Conservation (phyloP, 2,797 vertebrate genomes). For the Kryptopterus vitreolus region DNA sequence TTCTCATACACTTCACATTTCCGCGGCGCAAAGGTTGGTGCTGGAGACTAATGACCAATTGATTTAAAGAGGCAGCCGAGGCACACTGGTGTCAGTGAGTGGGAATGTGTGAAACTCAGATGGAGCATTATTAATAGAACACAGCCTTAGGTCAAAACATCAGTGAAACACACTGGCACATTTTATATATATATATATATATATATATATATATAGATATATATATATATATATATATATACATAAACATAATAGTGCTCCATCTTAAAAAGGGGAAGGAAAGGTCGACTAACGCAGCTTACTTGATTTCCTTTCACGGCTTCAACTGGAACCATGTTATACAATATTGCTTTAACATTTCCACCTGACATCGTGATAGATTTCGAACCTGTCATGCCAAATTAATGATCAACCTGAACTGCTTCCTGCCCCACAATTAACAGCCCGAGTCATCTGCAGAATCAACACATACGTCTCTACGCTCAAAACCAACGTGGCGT, state of each 20-base stretch:
- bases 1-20: slow-evolving; percentile 28
- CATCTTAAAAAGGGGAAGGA: slow-evolving; percentile 9
- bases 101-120: slow-evolving; percentile 40
- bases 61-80: slow-evolving; percentile 48
- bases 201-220: neutral
- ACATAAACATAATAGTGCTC: neutral
- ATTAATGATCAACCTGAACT: neutral
- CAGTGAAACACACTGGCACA: slow-evolving; percentile 9
- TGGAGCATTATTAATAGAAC: slow-evolving; percentile 50
- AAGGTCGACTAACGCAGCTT: neutral
- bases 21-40: slow-evolving; percentile 33
- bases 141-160: slow-evolving; percentile 31
- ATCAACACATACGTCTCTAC: neutral
- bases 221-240: slow-evolving; percentile 2
- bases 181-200: too few relatives aligned
- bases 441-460: neutral
- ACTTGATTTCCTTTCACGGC: slow-evolving; percentile 24
- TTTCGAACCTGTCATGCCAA: slow-evolving; percentile 7
- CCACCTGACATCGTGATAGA: neutral
- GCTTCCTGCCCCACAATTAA: slow-evolving; percentile 24
- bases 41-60: slow-evolving; percentile 45
- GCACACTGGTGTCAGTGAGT: slow-evolving; percentile 41
- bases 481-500: neutral
- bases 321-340: slow-evolving; percentile 16
- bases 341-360: neutral